Evolutionary conservation across 2,888 invertebrate species (phyloP).

Genomic region (Thecocarcelia acutangulata): DNA sequence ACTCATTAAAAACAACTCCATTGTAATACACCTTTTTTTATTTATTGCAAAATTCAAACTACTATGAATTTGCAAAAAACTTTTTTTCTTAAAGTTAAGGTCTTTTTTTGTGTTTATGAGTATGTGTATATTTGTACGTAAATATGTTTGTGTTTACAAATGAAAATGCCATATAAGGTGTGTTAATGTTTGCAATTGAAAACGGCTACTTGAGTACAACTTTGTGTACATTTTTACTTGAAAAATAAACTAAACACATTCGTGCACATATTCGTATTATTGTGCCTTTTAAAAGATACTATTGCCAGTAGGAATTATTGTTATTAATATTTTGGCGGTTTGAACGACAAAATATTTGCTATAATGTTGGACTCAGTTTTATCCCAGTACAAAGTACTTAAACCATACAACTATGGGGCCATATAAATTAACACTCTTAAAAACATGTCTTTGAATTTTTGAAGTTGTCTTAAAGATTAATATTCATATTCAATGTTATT

Average conservation of each 20-base stretch:
- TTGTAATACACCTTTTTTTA: constrained; percentile 45
- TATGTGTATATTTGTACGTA: too few species aligned
- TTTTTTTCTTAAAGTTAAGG: neutral
- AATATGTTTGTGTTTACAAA: neutral
- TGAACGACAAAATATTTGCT: too few species aligned
- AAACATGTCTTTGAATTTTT: too few species aligned
- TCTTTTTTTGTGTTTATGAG: neutral
- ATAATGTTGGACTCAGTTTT: too few species aligned
- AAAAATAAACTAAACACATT: neutral
- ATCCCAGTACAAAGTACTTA: too few species aligned
- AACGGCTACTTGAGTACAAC: neutral
- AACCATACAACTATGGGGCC: too few species aligned
- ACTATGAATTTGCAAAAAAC: constrained; percentile 17
- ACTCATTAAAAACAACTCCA: constrained; percentile 41
- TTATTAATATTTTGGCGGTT: too few species aligned
- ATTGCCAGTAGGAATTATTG: too few species aligned
- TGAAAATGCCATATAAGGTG: constrained; percentile 1
- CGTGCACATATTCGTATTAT: neutral
- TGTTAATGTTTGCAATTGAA: constrained; percentile 6
- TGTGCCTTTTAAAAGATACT: neutral
- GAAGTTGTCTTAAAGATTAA: too few species aligned
- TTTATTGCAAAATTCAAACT: constrained; percentile 25
- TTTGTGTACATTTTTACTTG: neutral
- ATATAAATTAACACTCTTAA: too few species aligned
- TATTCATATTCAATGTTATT: too few species aligned